These are phyloP conservation scores for Clunio marinus DNA, from an alignment of 2,888 invertebrate species.

Conservation along the genomic window DNA sequence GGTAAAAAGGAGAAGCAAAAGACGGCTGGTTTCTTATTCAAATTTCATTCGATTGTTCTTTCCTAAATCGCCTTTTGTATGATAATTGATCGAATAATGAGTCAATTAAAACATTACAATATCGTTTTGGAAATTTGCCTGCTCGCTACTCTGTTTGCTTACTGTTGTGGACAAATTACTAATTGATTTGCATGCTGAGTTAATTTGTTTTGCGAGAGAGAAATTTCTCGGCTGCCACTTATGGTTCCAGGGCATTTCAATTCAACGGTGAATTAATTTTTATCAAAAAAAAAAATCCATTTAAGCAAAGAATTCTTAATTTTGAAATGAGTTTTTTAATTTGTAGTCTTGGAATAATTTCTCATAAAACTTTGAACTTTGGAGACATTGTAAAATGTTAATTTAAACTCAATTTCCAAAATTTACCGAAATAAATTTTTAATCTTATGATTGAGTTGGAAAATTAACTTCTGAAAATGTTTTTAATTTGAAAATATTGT, in stretches of 20 bases:
- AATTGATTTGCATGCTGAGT: slow-evolving; percentile 36
- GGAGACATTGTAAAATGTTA: too few species aligned
- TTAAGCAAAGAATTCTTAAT: too few species aligned
- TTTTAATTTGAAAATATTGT: too few species aligned
- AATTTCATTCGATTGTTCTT: slow-evolving; percentile 37
- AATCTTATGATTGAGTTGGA: too few species aligned
- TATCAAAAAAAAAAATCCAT: too few species aligned
- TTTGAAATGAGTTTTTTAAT: too few species aligned
- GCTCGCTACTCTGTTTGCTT: background rate
- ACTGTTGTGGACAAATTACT: slow-evolving; percentile 19
- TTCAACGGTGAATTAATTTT: background rate
- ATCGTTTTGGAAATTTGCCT: background rate
- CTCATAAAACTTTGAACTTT: too few species aligned
- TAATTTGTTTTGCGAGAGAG: background rate
- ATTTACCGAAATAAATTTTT: too few species aligned
- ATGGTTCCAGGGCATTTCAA: too few species aligned
- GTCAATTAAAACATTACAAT: slow-evolving; percentile 26
- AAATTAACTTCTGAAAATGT: too few species aligned
- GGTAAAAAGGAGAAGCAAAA: slow-evolving; percentile 25
- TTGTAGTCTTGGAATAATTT: too few species aligned
- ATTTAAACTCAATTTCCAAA: too few species aligned
- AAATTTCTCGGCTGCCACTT: background rate
- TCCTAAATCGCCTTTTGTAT: slow-evolving; percentile 32
- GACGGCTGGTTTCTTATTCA: slow-evolving; percentile 33
- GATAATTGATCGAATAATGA: slow-evolving; percentile 33